These are phyloP conservation scores for Luperina testacea DNA, from an alignment of 2,888 invertebrate species.

Conservation along the genomic window DNA sequence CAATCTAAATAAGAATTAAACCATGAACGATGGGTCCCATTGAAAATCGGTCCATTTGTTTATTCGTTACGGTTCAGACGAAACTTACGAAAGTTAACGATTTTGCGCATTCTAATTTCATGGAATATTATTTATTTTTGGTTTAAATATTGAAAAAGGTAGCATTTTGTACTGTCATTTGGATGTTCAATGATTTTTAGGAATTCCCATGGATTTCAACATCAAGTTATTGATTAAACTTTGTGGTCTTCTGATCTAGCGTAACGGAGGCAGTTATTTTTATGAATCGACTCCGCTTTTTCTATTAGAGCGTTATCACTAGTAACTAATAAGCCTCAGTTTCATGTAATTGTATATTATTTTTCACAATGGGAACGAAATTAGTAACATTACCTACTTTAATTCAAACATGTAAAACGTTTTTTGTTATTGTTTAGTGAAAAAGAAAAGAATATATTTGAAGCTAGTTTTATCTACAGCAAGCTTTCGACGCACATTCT, in stretches of 20 bases:
- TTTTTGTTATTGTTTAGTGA: not conserved
- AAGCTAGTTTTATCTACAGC: not conserved
- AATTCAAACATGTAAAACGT: not conserved
- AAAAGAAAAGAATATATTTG: not conserved
- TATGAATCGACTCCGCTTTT: constrained; percentile 19
- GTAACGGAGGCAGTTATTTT: constrained; percentile 22
- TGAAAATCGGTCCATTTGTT: constrained; percentile 62
- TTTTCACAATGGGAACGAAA: not conserved
- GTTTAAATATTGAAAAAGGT: constrained; percentile 42
- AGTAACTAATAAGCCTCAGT: not conserved
- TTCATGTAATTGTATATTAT: not conserved
- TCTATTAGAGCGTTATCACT: not conserved
- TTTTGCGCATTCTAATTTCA: constrained; percentile 65
- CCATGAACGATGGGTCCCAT: constrained; percentile 62
- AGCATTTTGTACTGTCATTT: constrained; percentile 32
- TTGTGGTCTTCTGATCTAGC: constrained; percentile 10
- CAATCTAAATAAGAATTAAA: constrained; percentile 59
- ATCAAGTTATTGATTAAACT: constrained; percentile 28
- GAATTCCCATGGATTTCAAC: constrained; percentile 42
- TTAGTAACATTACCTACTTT: too few species aligned
- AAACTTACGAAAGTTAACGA: constrained; percentile 61
- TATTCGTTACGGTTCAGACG: constrained; percentile 58
- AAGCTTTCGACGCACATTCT: constrained; percentile 59
- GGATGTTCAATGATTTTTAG: constrained; percentile 35
- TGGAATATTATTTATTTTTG: constrained; percentile 63